phyloP scores from a whole-genome alignment of 2,888 invertebrate genomes.

The Elysia crispata region DNA sequence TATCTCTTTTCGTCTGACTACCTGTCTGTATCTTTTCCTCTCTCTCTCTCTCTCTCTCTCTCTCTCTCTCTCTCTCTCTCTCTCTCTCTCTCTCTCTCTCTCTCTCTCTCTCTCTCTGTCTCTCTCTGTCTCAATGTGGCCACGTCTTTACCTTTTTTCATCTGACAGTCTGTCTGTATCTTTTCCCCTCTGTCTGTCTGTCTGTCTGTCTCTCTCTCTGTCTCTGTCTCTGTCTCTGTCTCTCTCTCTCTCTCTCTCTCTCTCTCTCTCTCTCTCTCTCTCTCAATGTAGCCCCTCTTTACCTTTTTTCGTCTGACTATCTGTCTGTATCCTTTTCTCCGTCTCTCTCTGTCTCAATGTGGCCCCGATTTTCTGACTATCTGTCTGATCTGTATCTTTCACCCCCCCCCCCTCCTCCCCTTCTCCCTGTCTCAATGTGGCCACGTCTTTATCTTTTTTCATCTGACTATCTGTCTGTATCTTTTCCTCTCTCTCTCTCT shows the following conservation, averaged over 20 bases:
- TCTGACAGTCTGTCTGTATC: conserved; percentile 24
- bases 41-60: background rate
- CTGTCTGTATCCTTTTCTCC: conserved; percentile 25
- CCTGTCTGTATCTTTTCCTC: background rate
- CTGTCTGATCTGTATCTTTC: conserved; percentile 21
- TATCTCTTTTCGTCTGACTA: background rate
- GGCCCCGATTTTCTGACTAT: conserved; percentile 20
- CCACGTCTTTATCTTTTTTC: conserved; percentile 18
- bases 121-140: conserved; percentile 6
- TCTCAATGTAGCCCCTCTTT: conserved; percentile 17
- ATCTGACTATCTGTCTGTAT: conserved; percentile 20
- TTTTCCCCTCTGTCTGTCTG: conserved; percentile 21
- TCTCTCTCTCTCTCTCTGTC: conserved; percentile 43
- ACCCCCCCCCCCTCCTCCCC: background rate
- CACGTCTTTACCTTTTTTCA: background rate
- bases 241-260: conserved; percentile 30
- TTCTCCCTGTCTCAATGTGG: conserved; percentile 23
- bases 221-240: conserved; percentile 29
- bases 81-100: conserved; percentile 19
- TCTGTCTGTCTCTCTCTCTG: conserved; percentile 35
- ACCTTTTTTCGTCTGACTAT: conserved; percentile 18
- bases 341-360: conserved; percentile 30
- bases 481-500: conserved; percentile 34
- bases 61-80: background rate
- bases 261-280: conserved; percentile 17